phyloP scores from a whole-genome alignment of 92 coral and sea anemone species.

The Blastomussa wellsi region DNA sequence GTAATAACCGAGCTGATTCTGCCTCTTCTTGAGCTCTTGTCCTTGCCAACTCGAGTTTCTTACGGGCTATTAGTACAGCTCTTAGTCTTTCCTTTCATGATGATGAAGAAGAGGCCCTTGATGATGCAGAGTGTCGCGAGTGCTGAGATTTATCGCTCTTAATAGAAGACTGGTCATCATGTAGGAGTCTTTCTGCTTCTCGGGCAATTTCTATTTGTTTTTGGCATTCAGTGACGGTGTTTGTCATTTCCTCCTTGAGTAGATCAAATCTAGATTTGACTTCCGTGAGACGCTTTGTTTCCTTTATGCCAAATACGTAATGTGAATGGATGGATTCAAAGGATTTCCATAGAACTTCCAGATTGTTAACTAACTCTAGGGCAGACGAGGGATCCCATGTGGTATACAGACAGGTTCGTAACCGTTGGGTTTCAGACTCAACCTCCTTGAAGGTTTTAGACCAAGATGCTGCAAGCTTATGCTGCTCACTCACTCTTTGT shows the following conservation, averaged over 20 bases:
- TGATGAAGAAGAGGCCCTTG: constrained; percentile 18
- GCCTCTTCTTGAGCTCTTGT: constrained; percentile 44
- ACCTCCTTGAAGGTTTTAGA: constrained; percentile 31
- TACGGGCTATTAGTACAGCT: constrained; percentile 38
- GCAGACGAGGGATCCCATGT: constrained; percentile 29
- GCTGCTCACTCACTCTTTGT: constrained; percentile 45
- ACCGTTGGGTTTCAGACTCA: constrained; percentile 29
- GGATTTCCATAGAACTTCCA: constrained; percentile 30
- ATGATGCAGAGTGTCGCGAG: constrained; percentile 1
- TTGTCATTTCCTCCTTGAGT: constrained; percentile 26
- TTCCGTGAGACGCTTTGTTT: constrained; percentile 10
- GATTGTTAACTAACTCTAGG: not conserved
- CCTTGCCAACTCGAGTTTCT: constrained; percentile 47
- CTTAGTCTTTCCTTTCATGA: constrained; percentile 33
- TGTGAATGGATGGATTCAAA: constrained; percentile 21
- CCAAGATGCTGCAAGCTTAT: constrained; percentile 42
- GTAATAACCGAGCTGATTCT: constrained; percentile 37
- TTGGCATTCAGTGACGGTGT: constrained; percentile 27
- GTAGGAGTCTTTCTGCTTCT: not conserved
- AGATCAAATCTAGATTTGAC: constrained; percentile 24
- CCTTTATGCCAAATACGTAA: constrained; percentile 34
- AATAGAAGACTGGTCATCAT: constrained; percentile 17
- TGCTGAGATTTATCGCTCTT: not conserved
- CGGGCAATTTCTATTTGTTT: constrained; percentile 15
- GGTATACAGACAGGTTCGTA: constrained; percentile 27